Evolutionary conservation across 2,113 vertebrate genomes (phyloP), one percentile per base, ranked within the genome.

Genomic region (Hemichromis elongatus): DNA sequence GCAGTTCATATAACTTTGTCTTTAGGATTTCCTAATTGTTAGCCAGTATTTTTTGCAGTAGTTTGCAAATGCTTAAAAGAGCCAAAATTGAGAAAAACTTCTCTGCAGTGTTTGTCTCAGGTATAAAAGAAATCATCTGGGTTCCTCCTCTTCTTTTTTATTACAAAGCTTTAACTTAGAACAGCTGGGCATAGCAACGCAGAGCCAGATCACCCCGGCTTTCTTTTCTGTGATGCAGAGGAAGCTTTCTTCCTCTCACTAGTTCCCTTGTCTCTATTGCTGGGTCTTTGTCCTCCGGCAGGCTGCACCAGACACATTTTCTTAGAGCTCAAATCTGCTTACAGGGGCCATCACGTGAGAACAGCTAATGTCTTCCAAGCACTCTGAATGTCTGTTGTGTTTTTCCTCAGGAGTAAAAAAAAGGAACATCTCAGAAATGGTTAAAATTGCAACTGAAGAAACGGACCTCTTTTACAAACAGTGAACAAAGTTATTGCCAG

Each of bases 311-410:
- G 81, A 83, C 83, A 83, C 90, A 92, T 89, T 93, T 89, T 90
- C 89, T 89, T 85, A 28, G 45, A 84, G 80, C 89, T 90, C 57
- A 78, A 68, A 82, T 83, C 84, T 93, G 57, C 88, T 91, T 93
- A 93, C 91, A 88, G 91, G 91, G 90, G 63, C 88, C 80, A n/a
- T 85, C 93, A 90, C 77, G 88, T 89, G 87, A 89, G 83, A 90
- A 92, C 78, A 57, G 30, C 77, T 92, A 94, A 92, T 90, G 82
- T 90, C 84, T 94, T 87, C 80, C 89, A 66, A 83, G 89, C 77
- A 84, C 86, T 90, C 85, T 80, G 37, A 40, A 77, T 88, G 81
- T 82, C 83, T 77, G 92, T 90, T 90, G 79, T 88, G 57, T 92
- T 87, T 86, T 45, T 24, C 52, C 40, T 81, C 54, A 7, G 19